Conservation (phyloP, 2,888 invertebrate genomes). For the Halocaridina rubra region DNA sequence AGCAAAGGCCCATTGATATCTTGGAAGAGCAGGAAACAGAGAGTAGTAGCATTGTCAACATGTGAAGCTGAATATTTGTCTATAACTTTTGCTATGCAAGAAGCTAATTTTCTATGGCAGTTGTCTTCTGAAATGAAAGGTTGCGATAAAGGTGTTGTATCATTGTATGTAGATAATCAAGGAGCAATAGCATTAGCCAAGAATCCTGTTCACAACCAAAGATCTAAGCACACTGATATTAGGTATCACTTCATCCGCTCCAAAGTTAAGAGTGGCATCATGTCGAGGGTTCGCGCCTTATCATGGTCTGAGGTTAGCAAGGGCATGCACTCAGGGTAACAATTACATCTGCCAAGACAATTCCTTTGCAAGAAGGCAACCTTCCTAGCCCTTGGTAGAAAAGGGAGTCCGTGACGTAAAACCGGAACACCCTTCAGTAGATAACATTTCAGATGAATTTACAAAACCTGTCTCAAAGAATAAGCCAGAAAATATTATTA, state of each 20-base stretch:
- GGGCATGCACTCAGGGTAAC: too few relatives aligned
- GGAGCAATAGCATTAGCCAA: conserved; percentile 23
- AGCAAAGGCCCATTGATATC: conserved; percentile 1
- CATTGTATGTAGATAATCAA: conserved; percentile 24
- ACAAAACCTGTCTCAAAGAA: conserved; percentile 2
- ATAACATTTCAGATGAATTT: conserved; percentile 16
- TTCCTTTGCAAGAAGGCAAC: too few relatives aligned
- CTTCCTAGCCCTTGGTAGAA: too few relatives aligned
- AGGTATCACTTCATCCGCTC: neutral
- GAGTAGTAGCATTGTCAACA: conserved; percentile 21
- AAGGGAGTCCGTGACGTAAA: too few relatives aligned
- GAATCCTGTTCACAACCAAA: conserved; percentile 2
- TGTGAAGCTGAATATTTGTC: conserved; percentile 33
- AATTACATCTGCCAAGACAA: too few relatives aligned
- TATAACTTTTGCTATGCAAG: conserved; percentile 5
- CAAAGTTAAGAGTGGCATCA: too few relatives aligned
- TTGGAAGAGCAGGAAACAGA: conserved; percentile 28
- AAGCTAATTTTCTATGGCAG: conserved; percentile 3
- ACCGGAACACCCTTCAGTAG: neutral
- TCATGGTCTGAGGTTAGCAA: too few relatives aligned
- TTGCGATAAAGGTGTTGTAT: neutral
- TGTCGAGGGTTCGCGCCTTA: too few relatives aligned
- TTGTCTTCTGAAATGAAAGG: neutral
- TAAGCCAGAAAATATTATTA: neutral
- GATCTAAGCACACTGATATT: neutral